These are phyloP conservation scores for Megamerina dolium DNA, from an alignment of 2,888 invertebrate species.

Conservation along the genomic window DNA sequence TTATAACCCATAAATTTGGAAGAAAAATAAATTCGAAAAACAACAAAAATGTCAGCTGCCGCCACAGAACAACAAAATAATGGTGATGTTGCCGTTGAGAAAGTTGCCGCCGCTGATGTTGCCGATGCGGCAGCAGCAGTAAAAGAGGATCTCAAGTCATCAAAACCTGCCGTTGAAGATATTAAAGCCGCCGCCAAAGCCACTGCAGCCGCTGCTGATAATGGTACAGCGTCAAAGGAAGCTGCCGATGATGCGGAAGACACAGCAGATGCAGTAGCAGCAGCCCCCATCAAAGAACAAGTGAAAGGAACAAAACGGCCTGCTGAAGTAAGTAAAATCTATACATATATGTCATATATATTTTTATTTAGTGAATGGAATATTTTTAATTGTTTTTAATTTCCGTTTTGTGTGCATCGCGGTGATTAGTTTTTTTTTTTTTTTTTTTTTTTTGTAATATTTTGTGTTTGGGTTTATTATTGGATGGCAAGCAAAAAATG, in stretches of 20 bases:
- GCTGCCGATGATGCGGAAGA: constrained; percentile 32
- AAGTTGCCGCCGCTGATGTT: constrained; percentile 55
- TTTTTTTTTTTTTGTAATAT: neutral
- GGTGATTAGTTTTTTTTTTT: constrained; percentile 3
- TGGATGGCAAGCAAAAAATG: no score
- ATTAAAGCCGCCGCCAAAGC: no score
- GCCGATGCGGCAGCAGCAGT: constrained; percentile 35
- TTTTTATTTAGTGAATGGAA: no score
- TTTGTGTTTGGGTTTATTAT: neutral
- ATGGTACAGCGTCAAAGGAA: constrained; percentile 38
- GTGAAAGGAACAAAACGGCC: constrained; percentile 75
- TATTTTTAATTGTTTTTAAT: no score
- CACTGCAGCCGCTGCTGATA: constrained; percentile 38
- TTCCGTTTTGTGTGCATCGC: neutral
- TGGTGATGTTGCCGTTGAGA: constrained; percentile 70
- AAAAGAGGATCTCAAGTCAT: constrained; percentile 50
- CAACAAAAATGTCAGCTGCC: constrained; percentile 61
- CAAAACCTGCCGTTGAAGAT: constrained; percentile 36
- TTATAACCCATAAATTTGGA: no score
- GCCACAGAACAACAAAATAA: constrained; percentile 64
- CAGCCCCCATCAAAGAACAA: constrained; percentile 65
- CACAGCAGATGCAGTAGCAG: constrained; percentile 30
- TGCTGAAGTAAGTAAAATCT: constrained; percentile 63
- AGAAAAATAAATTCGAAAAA: no score
- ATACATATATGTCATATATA: no score